These are phyloP conservation scores for Octomys mimax DNA, from an alignment of 2,797 vertebrate species.

Conservation along the genomic window DNA sequence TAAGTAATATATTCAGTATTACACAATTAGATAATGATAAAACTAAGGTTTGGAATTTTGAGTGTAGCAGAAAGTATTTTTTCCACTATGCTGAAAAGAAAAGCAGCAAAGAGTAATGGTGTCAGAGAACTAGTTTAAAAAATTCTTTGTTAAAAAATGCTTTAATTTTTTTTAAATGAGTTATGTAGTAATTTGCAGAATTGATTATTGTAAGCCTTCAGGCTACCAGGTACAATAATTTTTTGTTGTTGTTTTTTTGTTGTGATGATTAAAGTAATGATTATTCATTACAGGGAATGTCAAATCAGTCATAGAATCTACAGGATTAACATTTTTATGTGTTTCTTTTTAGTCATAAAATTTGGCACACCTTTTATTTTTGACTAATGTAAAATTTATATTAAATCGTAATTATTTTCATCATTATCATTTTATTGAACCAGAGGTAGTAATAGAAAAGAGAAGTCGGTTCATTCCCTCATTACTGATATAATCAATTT, in stretches of 20 bases:
- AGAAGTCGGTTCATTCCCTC: constrained; percentile 23
- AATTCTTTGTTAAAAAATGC: background rate
- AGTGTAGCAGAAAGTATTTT: background rate
- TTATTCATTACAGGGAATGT: constrained; percentile 8
- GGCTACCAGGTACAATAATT: constrained; percentile 2
- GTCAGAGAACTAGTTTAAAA: constrained; percentile 14
- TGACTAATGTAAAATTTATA: constrained; percentile 15
- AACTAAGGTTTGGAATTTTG: constrained; percentile 26
- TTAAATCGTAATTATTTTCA: background rate
- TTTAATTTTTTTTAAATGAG: background rate
- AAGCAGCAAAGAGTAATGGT: background rate
- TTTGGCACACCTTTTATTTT: constrained; percentile 39
- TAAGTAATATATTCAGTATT: background rate
- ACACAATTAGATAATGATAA: background rate
- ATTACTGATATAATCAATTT: constrained; percentile 22
- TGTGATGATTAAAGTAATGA: constrained; percentile 44
- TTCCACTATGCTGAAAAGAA: background rate
- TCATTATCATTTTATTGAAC: constrained; percentile 43
- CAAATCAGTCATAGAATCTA: background rate
- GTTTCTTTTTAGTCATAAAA: constrained; percentile 36
- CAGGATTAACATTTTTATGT: constrained; percentile 46
- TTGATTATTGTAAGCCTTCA: background rate
- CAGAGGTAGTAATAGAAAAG: constrained; percentile 35
- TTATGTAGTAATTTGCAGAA: background rate
- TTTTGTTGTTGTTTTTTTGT: constrained; percentile 1